Percentiles rank a stretch among this genome's conserved stretches.
Conservation (phyloP, 2,888 invertebrate species). For the Hermaeophaga mercurialis region DNA sequence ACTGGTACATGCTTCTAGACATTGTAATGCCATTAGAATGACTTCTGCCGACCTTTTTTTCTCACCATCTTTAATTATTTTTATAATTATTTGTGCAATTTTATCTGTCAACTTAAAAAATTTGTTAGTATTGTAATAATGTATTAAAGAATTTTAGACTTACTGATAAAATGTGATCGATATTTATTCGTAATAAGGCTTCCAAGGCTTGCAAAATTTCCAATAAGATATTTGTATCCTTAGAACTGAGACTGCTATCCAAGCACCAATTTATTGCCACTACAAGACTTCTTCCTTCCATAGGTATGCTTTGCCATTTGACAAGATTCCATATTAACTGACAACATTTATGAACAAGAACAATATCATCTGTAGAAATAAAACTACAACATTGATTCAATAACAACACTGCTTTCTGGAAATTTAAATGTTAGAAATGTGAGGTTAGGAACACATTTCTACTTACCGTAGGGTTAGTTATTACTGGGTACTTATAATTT, state of each 20-base stretch:
- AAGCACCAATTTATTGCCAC: constrained; percentile 54
- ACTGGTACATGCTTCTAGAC: constrained; percentile 50
- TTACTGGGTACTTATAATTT: constrained; percentile 60
- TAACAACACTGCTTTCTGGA: constrained; percentile 54
- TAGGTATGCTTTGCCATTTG: constrained; percentile 60
- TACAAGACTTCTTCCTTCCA: constrained; percentile 53
- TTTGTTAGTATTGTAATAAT: background rate
- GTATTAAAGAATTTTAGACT: constrained; percentile 11
- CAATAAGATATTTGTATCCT: constrained; percentile 44
- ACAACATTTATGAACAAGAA: constrained; percentile 64
- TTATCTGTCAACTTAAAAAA: constrained; percentile 42
- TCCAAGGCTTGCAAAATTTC: constrained; percentile 55
- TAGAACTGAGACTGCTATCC: constrained; percentile 47
- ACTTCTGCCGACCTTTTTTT: constrained; percentile 35
- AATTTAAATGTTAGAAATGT: constrained; percentile 27
- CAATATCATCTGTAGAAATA: constrained; percentile 59
- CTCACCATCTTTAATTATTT: constrained; percentile 20
- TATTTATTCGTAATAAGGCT: constrained; percentile 51
- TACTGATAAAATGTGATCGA: constrained; percentile 39
- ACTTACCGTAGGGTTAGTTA: constrained; percentile 51
- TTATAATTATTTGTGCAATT: constrained; percentile 33
- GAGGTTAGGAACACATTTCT: constrained; percentile 20
- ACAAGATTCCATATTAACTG: constrained; percentile 63
- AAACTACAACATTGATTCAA: constrained; percentile 54
- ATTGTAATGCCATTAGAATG: constrained; percentile 46